Percentiles rank a stretch among this genome's conserved stretches.
phyloP scores from a whole-genome alignment of 2,113 vertebrate genomes.

The Corvus cornix region DNA sequence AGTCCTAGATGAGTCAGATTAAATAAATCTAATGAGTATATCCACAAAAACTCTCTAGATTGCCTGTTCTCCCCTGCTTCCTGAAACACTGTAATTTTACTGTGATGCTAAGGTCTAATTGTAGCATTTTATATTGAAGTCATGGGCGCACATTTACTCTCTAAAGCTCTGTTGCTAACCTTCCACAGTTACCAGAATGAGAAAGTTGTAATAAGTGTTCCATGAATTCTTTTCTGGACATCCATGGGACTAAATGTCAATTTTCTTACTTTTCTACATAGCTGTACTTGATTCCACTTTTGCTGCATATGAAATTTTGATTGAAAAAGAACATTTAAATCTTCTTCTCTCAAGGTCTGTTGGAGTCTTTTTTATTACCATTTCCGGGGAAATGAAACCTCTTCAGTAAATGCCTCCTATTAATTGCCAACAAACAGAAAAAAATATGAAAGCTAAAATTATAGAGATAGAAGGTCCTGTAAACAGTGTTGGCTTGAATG shows the following conservation, averaged over 20 bases:
- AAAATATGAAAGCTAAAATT: not conserved
- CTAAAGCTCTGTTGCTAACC: not conserved
- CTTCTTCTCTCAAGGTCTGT: not conserved
- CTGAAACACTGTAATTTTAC: not conserved
- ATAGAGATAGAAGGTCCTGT: not conserved
- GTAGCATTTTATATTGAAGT: not conserved
- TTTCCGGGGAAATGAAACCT: not conserved
- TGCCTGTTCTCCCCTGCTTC: not conserved
- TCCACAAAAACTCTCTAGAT: not conserved
- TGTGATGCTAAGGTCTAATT: not conserved
- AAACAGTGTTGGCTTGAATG: not conserved
- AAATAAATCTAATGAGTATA: not conserved
- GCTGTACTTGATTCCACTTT: not conserved
- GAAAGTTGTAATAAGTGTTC: not conserved
- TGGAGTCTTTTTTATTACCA: not conserved
- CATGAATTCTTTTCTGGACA: not conserved
- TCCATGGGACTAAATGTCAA: not conserved
- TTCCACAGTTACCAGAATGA: not conserved
- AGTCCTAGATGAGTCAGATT: not conserved
- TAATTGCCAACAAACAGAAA: not conserved
- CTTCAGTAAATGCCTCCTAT: not conserved
- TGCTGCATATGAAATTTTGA: not conserved
- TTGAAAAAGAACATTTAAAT: not conserved
- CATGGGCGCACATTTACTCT: rapidly evolving
- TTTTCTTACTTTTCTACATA: not conserved